Evolutionary conservation across 2,113 vertebrate genomes (phyloP).

Genomic region (Xiphorhynchus elegans): DNA sequence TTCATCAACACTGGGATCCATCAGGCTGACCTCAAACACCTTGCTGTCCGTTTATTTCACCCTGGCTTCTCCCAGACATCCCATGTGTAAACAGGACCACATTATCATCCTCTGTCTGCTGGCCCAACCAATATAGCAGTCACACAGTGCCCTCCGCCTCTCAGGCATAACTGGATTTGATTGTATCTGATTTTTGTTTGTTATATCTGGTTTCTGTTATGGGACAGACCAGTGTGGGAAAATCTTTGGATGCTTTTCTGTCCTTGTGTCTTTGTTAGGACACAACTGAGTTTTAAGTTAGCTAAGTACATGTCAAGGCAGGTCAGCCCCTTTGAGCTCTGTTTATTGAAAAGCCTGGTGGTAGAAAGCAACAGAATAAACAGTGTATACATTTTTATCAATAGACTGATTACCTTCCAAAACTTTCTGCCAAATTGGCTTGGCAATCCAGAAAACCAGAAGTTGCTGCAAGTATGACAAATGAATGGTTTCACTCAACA

Average conservation of each 20-base stretch:
- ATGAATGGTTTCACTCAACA: slow-evolving; percentile 4
- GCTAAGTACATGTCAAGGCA: not conserved
- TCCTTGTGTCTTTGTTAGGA: not conserved
- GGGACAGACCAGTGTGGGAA: not conserved
- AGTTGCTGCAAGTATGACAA: not conserved
- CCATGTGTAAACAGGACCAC: not conserved
- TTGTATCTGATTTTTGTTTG: not conserved
- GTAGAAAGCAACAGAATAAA: not conserved
- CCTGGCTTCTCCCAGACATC: not conserved
- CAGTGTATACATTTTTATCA: not conserved
- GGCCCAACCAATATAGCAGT: not conserved
- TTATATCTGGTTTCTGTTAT: not conserved
- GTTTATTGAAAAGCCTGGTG: not conserved
- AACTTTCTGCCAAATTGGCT: not conserved
- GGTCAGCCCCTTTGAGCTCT: not conserved
- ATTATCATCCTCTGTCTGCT: not conserved
- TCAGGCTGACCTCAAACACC: not conserved
- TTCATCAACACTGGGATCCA: not conserved
- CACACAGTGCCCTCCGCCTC: not conserved
- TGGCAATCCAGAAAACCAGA: not conserved
- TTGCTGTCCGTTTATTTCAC: not conserved
- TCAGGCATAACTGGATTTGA: not conserved
- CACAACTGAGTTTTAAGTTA: not conserved
- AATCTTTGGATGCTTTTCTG: not conserved
- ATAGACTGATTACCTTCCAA: not conserved